phyloP scores from a whole-genome alignment of 2,888 invertebrate species.

The Helobdella robusta region DNA sequence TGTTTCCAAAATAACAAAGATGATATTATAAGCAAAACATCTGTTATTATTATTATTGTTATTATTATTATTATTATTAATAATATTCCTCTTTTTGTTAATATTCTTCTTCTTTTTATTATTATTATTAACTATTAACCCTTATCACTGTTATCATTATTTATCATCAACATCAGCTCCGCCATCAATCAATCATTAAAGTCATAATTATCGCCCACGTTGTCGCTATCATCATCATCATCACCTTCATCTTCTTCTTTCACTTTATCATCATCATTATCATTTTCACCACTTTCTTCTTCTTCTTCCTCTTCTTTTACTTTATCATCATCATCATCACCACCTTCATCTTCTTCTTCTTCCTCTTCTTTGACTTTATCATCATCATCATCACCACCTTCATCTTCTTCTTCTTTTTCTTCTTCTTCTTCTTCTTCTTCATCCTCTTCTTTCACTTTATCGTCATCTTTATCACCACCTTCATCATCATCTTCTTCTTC shows the following conservation, averaged over 20 bases:
- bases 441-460: no score
- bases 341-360: neutral
- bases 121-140: neutral
- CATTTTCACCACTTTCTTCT: neutral
- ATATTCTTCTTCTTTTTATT: neutral
- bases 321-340: neutral
- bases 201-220: neutral
- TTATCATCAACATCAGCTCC: slow-evolving; percentile 19
- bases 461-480: no score
- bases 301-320: neutral
- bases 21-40: no score
- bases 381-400: neutral
- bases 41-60: neutral
- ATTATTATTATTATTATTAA: neutral
- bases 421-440: neutral
- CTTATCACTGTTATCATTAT: slow-evolving; percentile 12
- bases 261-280: neutral
- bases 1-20: no score
- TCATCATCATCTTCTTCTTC: no score
- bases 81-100: neutral
- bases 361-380: neutral
- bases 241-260: neutral
- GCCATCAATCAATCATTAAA: slow-evolving; percentile 1
- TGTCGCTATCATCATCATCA: neutral
- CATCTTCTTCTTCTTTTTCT: neutral